These are phyloP conservation scores for Caenorhabditis latens DNA, from an alignment of 1,140 invertebrate species.

Conservation along the genomic window DNA sequence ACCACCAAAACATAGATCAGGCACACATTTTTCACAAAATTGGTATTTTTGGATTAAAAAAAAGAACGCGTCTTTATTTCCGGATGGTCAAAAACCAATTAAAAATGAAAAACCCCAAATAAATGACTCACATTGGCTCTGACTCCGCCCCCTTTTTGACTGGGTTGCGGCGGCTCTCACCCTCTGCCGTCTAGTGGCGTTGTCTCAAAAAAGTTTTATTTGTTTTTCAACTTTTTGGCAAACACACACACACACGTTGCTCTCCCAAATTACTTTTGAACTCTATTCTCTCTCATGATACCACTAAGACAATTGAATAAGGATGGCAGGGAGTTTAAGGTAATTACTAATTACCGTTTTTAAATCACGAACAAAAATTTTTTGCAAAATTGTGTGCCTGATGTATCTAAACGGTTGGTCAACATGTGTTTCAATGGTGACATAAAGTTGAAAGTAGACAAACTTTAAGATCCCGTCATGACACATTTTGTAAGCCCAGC, in stretches of 20 bases:
- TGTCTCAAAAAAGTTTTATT: conserved; percentile 5
- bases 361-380: too few relatives aligned
- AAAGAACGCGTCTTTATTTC: background rate
- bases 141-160: background rate
- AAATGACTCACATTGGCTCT: conserved; percentile 29
- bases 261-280: background rate
- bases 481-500: too few relatives aligned
- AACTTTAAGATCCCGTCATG: too few relatives aligned
- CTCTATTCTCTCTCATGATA: background rate
- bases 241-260: background rate
- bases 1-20: conserved; percentile 3
- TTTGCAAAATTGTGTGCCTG: too few relatives aligned
- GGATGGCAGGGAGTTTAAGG: conserved; percentile 16
- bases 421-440: too few relatives aligned
- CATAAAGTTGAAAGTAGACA: too few relatives aligned
- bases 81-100: background rate
- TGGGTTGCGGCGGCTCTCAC: background rate
- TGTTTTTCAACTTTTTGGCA: conserved; percentile 10
- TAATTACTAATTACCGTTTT: background rate
- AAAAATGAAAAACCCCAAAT: background rate
- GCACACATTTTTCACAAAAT: background rate
- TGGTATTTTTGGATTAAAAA: too few relatives aligned
- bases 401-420: too few relatives aligned
- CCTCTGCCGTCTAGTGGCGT: background rate
- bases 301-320: conserved; percentile 22